phyloP scores from a whole-genome alignment of 2,113 vertebrate genomes.

The Danionella cerebrum region DNA sequence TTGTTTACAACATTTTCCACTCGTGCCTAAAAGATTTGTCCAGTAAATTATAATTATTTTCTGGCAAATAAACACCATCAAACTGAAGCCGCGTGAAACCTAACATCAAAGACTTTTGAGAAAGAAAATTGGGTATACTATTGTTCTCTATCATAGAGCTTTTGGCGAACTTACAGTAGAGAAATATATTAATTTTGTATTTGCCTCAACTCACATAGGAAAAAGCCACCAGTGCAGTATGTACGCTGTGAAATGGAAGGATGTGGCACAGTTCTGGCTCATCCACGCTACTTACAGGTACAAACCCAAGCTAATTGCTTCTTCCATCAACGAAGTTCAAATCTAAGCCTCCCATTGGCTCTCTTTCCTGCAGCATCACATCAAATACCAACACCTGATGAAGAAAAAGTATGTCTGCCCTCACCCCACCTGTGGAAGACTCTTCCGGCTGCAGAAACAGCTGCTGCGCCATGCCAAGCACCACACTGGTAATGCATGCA shows the following conservation, averaged over 20 bases:
- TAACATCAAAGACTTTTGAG: too few species aligned
- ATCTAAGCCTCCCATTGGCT: background rate
- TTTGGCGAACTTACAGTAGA: too few species aligned
- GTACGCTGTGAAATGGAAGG: conserved; percentile 98
- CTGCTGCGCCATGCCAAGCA: conserved; percentile 94
- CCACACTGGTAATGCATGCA: conserved; percentile 79
- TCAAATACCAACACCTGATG: conserved; percentile 96
- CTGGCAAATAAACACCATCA: too few species aligned
- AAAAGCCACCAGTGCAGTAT: conserved; percentile 97
- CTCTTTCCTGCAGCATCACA: conserved; percentile 78
- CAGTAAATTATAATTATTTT: too few species aligned
- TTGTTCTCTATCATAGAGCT: too few species aligned
- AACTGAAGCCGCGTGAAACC: too few species aligned
- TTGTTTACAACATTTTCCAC: too few species aligned
- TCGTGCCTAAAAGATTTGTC: too few species aligned
- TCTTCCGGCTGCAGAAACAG: conserved; percentile 97
- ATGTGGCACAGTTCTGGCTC: conserved; percentile 91
- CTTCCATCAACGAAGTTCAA: background rate
- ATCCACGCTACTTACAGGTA: conserved; percentile 94
- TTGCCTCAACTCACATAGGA: conserved; percentile 63
- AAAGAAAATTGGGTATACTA: too few species aligned
- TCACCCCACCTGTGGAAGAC: conserved; percentile 89
- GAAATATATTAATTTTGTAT: too few species aligned
- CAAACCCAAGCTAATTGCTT: conserved; percentile 17
- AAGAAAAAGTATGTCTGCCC: conserved; percentile 98